Base-by-base conservation (phyloP, 2,888 invertebrate species). In the Prostheceraeus crozeri region DNA sequence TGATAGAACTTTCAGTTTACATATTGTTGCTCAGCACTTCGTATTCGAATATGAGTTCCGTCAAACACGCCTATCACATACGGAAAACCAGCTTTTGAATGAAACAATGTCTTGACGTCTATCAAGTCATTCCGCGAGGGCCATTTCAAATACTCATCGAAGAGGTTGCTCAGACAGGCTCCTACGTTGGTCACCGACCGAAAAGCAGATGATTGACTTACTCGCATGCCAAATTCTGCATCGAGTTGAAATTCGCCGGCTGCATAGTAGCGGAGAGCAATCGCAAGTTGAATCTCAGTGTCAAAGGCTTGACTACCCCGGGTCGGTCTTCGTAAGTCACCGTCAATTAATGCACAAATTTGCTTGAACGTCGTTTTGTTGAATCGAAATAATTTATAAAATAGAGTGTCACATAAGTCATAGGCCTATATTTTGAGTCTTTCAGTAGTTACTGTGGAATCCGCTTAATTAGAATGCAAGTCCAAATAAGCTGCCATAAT, bases 1-100 rank as follows among this genome's bases (percentile, higher is more conserved):
- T 67, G 66, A 40, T 40, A 40, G 40, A 40, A 40, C 19, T 40
- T 40, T 40, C 40, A 23, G 19, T 40, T 40, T n/a, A 4, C 6
- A n/a, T 14, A 40, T 40, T 40, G n/a, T 4, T 4, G n/a, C 40
- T 4, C 40, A n/a, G 6, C 6, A 40, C 6, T 8, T 40, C n/a
- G n/a, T n/a, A n/a, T n/a, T n/a, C n/a, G n/a, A n/a, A n/a, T n/a
- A n/a, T n/a, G n/a, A n/a, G n/a, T n/a, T n/a, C n/a, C n/a, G n/a
- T n/a, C n/a, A n/a, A n/a, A n/a, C n/a, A n/a, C n/a, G n/a, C n/a
- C n/a, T n/a, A n/a, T n/a, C n/a, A n/a, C n/a, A n/a, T n/a, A n/a
- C n/a, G n/a, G n/a, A n/a, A n/a, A n/a, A n/a, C n/a, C n/a, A n/a
- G n/a, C n/a, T n/a, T n/a, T n/a, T n/a, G n/a, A n/a, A n/a, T n/a